Evolutionary conservation across 2,797 vertebrate genomes (phyloP).

Genomic region (Astyanax mexicanus): DNA sequence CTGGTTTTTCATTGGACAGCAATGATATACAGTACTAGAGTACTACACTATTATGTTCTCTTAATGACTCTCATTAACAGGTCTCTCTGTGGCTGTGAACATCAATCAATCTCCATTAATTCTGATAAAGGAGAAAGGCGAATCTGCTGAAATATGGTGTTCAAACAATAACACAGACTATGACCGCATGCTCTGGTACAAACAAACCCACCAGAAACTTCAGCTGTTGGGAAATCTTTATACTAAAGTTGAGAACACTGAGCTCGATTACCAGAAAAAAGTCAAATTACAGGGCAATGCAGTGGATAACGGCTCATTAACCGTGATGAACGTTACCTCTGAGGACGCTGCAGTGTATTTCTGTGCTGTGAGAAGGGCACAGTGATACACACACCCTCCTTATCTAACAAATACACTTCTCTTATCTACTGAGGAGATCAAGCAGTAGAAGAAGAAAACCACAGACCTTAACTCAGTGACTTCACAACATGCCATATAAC

Average conservation of each 20-base stretch:
- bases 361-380: slow-evolving; percentile 59
- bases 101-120: slow-evolving; percentile 26
- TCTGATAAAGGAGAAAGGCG: not conserved
- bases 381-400: slow-evolving; percentile 44
- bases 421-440: no score
- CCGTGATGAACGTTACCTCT: not conserved
- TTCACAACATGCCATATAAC: not conserved
- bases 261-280: slow-evolving; percentile 9
- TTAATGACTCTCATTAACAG: not conserved
- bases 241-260: not conserved
- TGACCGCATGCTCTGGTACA: slow-evolving; percentile 26
- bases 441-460: not conserved
- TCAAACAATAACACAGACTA: not conserved
- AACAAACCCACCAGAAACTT: not conserved
- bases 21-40: no score
- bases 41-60: not conserved
- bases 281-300: slow-evolving; percentile 10
- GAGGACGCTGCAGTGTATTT: slow-evolving; percentile 42
- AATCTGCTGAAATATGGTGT: slow-evolving; percentile 24
- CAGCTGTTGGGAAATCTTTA: not conserved
- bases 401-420: slow-evolving; percentile 57
- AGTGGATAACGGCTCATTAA: not conserved
- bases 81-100: not conserved
- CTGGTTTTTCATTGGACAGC: no score
- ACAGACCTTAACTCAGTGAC: not conserved